Evolutionary conservation across 2,113 vertebrate species (phyloP), one percentile per base, ranked within the genome.

Genomic region (Sebastes schlegelii): DNA sequence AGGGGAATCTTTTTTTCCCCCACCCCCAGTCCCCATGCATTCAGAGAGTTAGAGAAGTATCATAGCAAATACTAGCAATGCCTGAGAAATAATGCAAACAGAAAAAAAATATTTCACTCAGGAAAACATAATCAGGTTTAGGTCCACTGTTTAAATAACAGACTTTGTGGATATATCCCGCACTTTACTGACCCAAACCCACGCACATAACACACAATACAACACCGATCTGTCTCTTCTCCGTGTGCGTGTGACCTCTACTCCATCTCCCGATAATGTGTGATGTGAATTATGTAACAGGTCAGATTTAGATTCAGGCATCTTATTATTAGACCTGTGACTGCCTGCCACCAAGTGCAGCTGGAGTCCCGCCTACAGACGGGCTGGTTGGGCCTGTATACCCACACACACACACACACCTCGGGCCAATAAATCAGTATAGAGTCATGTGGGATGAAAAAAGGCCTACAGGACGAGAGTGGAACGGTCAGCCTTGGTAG

Each of bases 321-420:
- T 89, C 87, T 91, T 92, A 87, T 93, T 92, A 90, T 89, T 91
- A 92, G 91, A 93, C 83, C 82, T 83, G 85, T 88, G 87, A 89
- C 78, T 40, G 76, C 72, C 72, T 90, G 91, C 80, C 89, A 86
- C 89, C 71, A 64, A 88, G 87, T 77, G 43, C 72, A 86, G 81
- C 84, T 87, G 82, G 85, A 91, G 84, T 68, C 68, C 82, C 43
- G 81, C 87, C 88, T 85, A 60, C 77, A 82, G 74, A 84, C 83
- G 9, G 42, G 62, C 86, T 80, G 80, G 76, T 86, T 58, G 12
- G 51, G 64, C 70, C 26, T 45, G 57, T 26, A 23, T 13, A 26
- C 1, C 0, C 46, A 19, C 57, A 26, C 63, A 49, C 72, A 62
- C 57, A 69, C 49, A 54, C 45, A 64, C 64, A 66, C 84, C 68